Evolutionary conservation across 1,140 invertebrate species (phyloP).

Genomic region (Neelides sp.): DNA sequence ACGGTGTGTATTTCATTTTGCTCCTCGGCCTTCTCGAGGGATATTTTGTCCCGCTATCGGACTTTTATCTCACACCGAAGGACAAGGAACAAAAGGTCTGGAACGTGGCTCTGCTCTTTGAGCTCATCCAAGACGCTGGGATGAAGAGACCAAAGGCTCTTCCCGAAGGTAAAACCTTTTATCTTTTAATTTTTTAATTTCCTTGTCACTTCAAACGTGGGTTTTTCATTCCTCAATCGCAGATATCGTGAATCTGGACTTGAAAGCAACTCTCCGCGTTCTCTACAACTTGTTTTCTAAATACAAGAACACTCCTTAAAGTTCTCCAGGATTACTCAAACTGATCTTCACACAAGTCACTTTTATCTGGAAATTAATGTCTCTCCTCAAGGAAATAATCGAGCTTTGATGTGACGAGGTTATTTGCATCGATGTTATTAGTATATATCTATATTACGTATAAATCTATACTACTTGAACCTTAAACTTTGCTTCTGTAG

Average conservation of each 20-base stretch:
- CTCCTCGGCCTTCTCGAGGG: conserved; percentile 92
- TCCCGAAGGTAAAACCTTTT: conserved; percentile 63
- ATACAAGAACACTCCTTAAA: conserved; percentile 57
- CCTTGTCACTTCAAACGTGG: conserved; percentile 32
- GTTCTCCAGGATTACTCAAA: too few relatives aligned
- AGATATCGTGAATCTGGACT: conserved; percentile 96
- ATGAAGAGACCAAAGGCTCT: conserved; percentile 88
- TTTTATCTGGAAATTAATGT: too few relatives aligned
- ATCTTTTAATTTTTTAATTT: conserved; percentile 19
- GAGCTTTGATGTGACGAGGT: too few relatives aligned
- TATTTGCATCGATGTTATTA: too few relatives aligned
- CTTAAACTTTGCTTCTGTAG: too few relatives aligned
- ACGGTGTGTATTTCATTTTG: conserved; percentile 89
- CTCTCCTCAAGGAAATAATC: too few relatives aligned
- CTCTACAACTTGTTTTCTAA: conserved; percentile 94
- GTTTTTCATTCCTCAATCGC: conserved; percentile 45
- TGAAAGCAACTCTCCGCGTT: conserved; percentile 94
- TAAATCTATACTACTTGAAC: too few relatives aligned
- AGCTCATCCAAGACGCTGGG: conserved; percentile 95
- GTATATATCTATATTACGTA: too few relatives aligned
- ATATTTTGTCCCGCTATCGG: conserved; percentile 95
- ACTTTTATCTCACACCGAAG: conserved; percentile 82
- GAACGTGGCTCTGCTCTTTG: conserved; percentile 93
- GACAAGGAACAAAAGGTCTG: conserved; percentile 85
- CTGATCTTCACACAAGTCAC: too few relatives aligned